phyloP scores from a whole-genome alignment of 2,888 invertebrate species.

The Brachyptera putata region DNA sequence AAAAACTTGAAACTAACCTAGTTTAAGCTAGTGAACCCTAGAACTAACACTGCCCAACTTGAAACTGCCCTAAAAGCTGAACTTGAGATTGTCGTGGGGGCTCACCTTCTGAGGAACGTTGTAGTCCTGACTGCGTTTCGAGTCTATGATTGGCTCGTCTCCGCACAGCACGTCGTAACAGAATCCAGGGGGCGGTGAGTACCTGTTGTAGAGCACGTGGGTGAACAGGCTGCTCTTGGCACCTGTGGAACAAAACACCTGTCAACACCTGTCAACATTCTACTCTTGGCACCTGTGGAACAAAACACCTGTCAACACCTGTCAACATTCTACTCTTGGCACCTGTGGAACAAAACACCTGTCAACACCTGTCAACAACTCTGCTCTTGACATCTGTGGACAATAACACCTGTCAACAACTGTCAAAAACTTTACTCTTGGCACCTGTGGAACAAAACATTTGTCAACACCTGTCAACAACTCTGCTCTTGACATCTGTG shows the following conservation, averaged over 20 bases:
- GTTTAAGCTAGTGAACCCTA: too few relatives aligned
- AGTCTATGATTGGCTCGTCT: slow-evolving; percentile 50
- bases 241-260: neutral
- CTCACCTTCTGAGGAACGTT: slow-evolving; percentile 72
- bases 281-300: neutral
- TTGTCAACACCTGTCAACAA: neutral
- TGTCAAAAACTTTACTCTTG: too few relatives aligned
- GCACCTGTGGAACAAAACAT: neutral
- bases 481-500: neutral
- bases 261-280: neutral
- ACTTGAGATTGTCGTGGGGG: too few relatives aligned
- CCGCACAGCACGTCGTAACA: slow-evolving; percentile 54
- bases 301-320: neutral
- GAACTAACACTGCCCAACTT: too few relatives aligned
- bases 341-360: neutral
- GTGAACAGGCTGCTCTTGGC: slow-evolving; percentile 46
- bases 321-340: too few relatives aligned
- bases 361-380: neutral
- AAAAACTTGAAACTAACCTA: too few relatives aligned
- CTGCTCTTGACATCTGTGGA: too few relatives aligned
- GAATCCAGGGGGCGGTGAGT: slow-evolving; percentile 52
- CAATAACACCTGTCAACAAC: neutral
- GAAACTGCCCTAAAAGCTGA: too few relatives aligned
- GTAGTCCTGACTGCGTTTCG: slow-evolving; percentile 60
- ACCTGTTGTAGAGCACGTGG: slow-evolving; percentile 48